phyloP scores from a whole-genome alignment of 2,888 invertebrate genomes.

The Toxonevra muliebris region DNA sequence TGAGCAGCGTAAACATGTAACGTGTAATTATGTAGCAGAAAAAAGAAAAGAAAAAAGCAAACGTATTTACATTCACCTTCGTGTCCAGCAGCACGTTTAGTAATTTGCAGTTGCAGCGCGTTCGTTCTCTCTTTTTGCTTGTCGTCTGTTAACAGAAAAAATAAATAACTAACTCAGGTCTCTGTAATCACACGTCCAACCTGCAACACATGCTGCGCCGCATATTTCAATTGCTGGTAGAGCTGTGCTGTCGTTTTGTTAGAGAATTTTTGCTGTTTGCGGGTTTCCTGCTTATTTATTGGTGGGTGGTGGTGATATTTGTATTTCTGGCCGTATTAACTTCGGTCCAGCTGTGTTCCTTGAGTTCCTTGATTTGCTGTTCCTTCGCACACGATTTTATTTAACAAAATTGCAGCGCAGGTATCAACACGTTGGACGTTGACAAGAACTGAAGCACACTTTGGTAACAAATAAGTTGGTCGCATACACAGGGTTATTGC shows the following conservation, averaged over 20 bases:
- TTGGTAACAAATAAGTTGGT: too few species aligned
- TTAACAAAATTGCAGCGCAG: slow-evolving; percentile 47
- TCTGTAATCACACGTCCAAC: not conserved
- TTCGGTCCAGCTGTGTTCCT: too few species aligned
- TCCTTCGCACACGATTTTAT: slow-evolving; percentile 43
- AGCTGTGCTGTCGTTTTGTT: too few species aligned
- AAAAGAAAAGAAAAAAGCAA: too few species aligned
- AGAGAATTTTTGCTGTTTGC: not conserved
- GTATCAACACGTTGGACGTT: slow-evolving; percentile 7
- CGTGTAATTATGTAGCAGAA: too few species aligned
- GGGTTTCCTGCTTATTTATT: not conserved
- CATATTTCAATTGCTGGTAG: slow-evolving; percentile 2
- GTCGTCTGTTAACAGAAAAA: not conserved
- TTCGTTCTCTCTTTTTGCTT: not conserved
- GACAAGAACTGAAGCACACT: too few species aligned
- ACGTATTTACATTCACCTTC: too few species aligned
- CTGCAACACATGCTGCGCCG: slow-evolving; percentile 2
- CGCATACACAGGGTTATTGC: too few species aligned
- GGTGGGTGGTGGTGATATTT: slow-evolving; percentile 17
- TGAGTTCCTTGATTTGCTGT: slow-evolving; percentile 37
- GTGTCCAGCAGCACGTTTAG: too few species aligned
- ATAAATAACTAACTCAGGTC: not conserved
- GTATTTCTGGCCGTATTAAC: slow-evolving; percentile 16
- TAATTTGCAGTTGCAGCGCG: not conserved
- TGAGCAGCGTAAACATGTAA: too few species aligned